These are phyloP conservation scores for Clarias gariepinus DNA, from an alignment of 2,113 vertebrate species.

Conservation along the genomic window DNA sequence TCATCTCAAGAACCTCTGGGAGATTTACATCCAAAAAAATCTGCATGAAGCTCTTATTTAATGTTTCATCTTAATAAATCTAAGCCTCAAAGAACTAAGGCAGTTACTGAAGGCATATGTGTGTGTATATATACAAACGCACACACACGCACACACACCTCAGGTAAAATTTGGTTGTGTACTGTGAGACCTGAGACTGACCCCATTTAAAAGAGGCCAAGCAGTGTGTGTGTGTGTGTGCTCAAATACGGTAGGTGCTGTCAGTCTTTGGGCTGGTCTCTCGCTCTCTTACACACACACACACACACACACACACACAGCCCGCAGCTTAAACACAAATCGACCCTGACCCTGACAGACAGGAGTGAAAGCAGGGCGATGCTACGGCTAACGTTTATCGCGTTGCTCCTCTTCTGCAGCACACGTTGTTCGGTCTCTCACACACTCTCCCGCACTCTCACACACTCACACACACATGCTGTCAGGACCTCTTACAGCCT, in stretches of 20 bases:
- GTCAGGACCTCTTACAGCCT: slow-evolving; percentile 52
- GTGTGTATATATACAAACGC: too few relatives aligned
- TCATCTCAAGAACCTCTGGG: too few relatives aligned
- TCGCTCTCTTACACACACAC: background rate
- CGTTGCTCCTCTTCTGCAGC: slow-evolving; percentile 7
- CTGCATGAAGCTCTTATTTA: too few relatives aligned
- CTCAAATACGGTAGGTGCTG: slow-evolving; percentile 6
- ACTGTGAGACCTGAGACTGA: slow-evolving; percentile 11
- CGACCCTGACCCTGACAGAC: slow-evolving; percentile 29
- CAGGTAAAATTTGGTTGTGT: background rate
- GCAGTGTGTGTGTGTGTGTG: slow-evolving; percentile 24
- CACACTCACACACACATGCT: slow-evolving; percentile 11
- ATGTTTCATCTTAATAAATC: too few relatives aligned
- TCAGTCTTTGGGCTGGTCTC: slow-evolving; percentile 25
- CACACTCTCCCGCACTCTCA: slow-evolving; percentile 24
- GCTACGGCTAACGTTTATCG: slow-evolving; percentile 18
- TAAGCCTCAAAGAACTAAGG: too few relatives aligned
- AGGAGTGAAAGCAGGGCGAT: slow-evolving; percentile 34
- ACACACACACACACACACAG: slow-evolving; percentile 20
- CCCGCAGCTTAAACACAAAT: slow-evolving; percentile 19
- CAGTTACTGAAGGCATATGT: too few relatives aligned
- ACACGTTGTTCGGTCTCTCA: slow-evolving; percentile 4
- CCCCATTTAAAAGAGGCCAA: slow-evolving; percentile 45
- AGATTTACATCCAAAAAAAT: too few relatives aligned
- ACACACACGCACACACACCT: background rate